phyloP scores from a whole-genome alignment of 2,113 vertebrate species.

The Shinisaurus crocodilurus region DNA sequence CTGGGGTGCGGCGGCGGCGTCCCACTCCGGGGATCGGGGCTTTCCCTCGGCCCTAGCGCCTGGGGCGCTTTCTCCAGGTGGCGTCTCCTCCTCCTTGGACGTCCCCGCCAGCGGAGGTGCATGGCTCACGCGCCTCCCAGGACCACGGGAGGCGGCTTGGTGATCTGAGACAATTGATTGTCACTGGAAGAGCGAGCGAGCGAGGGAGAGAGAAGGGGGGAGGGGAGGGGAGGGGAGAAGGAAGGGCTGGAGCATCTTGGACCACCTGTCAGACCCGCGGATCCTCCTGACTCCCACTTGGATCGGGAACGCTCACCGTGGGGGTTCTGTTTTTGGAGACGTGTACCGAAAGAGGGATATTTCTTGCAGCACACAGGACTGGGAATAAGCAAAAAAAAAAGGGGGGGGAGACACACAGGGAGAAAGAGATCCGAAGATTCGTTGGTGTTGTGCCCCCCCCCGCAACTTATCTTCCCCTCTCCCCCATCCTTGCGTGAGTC shows the following conservation, averaged over 20 bases:
- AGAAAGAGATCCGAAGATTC: too few relatives aligned
- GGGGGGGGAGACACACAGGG: not conserved
- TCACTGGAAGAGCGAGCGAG: not conserved
- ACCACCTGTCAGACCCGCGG: slow-evolving; percentile 54
- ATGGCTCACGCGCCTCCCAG: slow-evolving; percentile 50
- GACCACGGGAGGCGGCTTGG: slow-evolving; percentile 62
- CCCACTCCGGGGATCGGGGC: slow-evolving; percentile 52
- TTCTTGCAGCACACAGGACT: slow-evolving; percentile 42
- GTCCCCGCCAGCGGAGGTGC: slow-evolving; percentile 42
- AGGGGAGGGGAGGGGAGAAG: not conserved
- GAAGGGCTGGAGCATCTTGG: slow-evolving; percentile 47
- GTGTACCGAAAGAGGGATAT: slow-evolving; percentile 28
- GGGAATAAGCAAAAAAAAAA: slow-evolving; percentile 15
- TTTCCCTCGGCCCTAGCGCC: slow-evolving; percentile 41
- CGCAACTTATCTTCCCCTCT: slow-evolving; percentile 1
- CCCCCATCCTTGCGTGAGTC: slow-evolving; percentile 36
- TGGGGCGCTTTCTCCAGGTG: slow-evolving; percentile 19
- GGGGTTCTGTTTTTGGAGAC: not conserved
- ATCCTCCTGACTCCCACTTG: slow-evolving; percentile 57
- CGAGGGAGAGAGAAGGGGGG: not conserved
- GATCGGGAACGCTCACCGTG: slow-evolving; percentile 68
- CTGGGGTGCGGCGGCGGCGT: slow-evolving; percentile 21
- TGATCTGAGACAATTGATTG: slow-evolving; percentile 40
- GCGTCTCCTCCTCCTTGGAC: not conserved
- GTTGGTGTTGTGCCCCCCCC: too few relatives aligned